These are phyloP conservation scores for Diogma glabrata DNA, from an alignment of 2,888 invertebrate species.

Conservation along the genomic window DNA sequence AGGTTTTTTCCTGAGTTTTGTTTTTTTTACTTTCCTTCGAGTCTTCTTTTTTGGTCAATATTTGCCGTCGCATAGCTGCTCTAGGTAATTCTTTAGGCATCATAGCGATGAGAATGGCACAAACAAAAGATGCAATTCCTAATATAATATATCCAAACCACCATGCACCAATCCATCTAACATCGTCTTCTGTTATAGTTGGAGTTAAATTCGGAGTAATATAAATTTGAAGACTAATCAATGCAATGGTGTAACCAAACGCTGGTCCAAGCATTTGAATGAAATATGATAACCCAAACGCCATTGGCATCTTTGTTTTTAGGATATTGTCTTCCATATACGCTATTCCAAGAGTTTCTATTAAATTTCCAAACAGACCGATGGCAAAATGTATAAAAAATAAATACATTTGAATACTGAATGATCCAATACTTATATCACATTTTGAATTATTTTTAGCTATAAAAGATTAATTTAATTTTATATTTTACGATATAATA, in stretches of 20 bases:
- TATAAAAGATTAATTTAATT: no score
- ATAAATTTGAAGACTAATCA: conserved; percentile 52
- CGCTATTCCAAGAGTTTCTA: conserved; percentile 52
- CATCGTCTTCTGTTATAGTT: conserved; percentile 52
- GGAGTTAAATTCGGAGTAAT: conserved; percentile 53
- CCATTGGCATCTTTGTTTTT: conserved; percentile 51
- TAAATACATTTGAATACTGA: conserved; percentile 30
- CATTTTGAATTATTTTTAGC: no score
- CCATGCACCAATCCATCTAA: conserved; percentile 73
- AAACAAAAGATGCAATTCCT: conserved; percentile 44
- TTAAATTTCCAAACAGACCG: not conserved
- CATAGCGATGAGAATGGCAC: conserved; percentile 43
- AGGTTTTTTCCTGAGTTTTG: no score
- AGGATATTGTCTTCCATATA: conserved; percentile 68
- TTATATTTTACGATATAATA: no score
- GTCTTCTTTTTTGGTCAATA: conserved; percentile 33
- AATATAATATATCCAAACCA: conserved; percentile 67
- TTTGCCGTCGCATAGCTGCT: conserved; percentile 27
- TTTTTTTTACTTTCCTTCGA: conserved; percentile 19
- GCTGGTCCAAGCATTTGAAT: conserved; percentile 58
- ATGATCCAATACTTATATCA: no score
- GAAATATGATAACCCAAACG: conserved; percentile 50
- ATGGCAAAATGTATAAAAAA: not conserved
- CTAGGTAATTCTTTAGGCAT: conserved; percentile 50
- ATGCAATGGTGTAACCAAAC: conserved; percentile 54